phyloP scores from a whole-genome alignment of 1,140 invertebrate species.

The Scylla paramamosain region DNA sequence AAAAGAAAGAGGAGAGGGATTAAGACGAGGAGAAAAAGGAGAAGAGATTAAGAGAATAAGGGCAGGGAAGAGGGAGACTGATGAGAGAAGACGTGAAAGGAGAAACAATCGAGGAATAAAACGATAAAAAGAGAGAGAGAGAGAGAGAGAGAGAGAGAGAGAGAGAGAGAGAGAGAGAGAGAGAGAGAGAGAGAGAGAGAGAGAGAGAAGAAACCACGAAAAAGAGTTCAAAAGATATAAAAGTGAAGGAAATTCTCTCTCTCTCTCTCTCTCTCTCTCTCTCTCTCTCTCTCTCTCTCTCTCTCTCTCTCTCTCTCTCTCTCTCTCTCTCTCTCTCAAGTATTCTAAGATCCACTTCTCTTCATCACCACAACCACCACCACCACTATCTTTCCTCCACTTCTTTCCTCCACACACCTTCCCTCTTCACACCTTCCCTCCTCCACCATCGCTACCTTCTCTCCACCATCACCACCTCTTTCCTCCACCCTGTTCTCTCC shows the following conservation, averaged over 20 bases:
- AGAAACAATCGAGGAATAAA: neutral
- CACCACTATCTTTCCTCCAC: neutral
- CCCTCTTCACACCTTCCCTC: neutral
- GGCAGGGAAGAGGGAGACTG: neutral
- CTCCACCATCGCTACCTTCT: neutral
- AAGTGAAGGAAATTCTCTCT: neutral
- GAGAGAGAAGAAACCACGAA: neutral
- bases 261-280: neutral
- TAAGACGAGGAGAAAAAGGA: neutral
- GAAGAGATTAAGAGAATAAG: conserved; percentile 31
- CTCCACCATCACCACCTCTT: neutral
- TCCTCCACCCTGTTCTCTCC: too few species aligned
- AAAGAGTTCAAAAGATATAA: neutral
- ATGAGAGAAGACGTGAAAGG: neutral
- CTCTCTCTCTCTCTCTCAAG: too few species aligned
- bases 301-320: neutral
- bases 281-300: neutral
- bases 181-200: too few species aligned
- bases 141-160: too few species aligned
- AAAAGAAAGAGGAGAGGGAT: neutral
- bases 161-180: too few species aligned
- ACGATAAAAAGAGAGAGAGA: neutral
- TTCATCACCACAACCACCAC: too few species aligned
- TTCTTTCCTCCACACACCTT: neutral
- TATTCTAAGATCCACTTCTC: too few species aligned